Conservation (phyloP, 2,113 vertebrate species). For the Rissa tridactyla region DNA sequence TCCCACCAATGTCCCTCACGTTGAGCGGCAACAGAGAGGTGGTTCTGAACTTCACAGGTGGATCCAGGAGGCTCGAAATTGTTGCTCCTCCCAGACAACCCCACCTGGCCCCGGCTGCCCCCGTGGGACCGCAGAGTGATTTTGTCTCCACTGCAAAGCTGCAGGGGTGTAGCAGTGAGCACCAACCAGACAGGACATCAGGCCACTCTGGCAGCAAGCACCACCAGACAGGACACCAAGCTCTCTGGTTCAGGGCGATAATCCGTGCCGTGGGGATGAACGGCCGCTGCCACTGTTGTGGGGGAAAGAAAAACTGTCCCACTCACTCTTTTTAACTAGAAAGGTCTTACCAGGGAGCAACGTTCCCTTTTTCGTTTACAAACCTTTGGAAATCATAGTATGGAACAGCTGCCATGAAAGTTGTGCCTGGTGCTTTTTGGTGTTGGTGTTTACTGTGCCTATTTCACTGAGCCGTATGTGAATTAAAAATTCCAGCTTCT, state of each 20-base stretch:
- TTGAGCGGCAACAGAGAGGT: not conserved
- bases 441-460: not conserved
- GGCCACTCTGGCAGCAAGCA: not conserved
- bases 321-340: not conserved
- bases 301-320: not conserved
- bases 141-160: not conserved
- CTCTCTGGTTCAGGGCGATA: too few species aligned
- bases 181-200: too few species aligned
- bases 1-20: not conserved
- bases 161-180: fast-evolving
- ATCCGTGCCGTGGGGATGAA: not conserved
- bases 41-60: not conserved
- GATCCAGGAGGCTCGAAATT: not conserved
- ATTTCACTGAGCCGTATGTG: not conserved
- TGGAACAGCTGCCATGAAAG: not conserved
- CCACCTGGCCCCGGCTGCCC: not conserved
- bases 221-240: not conserved
- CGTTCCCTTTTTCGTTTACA: not conserved
- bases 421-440: not conserved
- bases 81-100: not conserved
- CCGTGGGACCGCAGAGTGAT: not conserved
- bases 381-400: not conserved
- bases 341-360: not conserved
- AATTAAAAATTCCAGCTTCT: not conserved
- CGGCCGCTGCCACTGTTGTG: not conserved